Evolutionary conservation across 1,140 invertebrate genomes (phyloP), one percentile per base, ranked within the genome.

Genomic region (Carposina sasakii): DNA sequence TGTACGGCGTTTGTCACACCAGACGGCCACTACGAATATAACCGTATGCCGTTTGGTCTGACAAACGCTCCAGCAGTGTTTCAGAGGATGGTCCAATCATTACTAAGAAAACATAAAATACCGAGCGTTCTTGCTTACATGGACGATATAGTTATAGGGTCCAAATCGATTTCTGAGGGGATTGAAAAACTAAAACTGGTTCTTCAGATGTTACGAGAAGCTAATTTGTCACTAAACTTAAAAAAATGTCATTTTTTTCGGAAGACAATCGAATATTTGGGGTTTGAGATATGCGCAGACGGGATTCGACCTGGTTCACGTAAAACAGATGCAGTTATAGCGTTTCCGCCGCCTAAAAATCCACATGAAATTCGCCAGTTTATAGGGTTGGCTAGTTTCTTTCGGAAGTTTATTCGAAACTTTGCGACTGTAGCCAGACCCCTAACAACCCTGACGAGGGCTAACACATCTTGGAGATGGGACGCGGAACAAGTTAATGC

Each of bases 361-460:
- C 54, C 51, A n/a, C 61, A 70, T 36, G 46, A 67, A 40, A 36
- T 72, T n/a, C 43, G 67, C 19, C 36, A 39, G 19, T 39, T 39
- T 10, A 22, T 39, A 12, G 36, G 36, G 9, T 30, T 67, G 16
- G 52, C 56, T n/a, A 58, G 67, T 28, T 74, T 54, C 33, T 76
- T 69, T 41, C 33, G 63, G 12, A 13, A 44, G 6, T 76, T 62
- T 48, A 48, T 73, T 3, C 21, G 52, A 12, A 48, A 59, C 20
- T 69, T 73, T 44, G 59, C 72, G 9, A n/a, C 39, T 23, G 53
- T 63, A 15, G 52, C 63, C 0, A 41, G 44, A 21, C 71, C 64
- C 8, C 37, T 81, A 8, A 63, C 60, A 0, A 45, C 48, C 4
- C 47, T 76, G 8, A 54, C 59, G 10, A 60, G 59, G 41, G 59